phyloP scores from a whole-genome alignment of 2,113 vertebrate genomes.

The Gila orcuttii region DNA sequence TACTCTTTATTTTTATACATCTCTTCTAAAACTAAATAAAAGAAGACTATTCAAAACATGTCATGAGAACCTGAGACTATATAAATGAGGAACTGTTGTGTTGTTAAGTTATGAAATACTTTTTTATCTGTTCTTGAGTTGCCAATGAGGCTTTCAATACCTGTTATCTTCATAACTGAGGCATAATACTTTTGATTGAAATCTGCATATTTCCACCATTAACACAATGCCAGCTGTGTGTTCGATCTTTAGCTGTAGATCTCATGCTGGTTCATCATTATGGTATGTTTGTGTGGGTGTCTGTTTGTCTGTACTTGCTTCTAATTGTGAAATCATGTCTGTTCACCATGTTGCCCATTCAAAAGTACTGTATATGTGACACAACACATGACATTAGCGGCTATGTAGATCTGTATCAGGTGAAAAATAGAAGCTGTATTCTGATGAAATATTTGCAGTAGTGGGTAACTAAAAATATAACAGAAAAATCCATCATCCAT shows the following conservation, averaged over 20 bases:
- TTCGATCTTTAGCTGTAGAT: background rate
- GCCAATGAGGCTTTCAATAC: background rate
- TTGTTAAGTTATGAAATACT: background rate
- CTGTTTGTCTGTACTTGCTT: background rate
- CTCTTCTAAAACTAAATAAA: background rate
- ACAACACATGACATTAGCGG: background rate
- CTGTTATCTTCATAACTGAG: background rate
- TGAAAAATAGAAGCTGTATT: background rate
- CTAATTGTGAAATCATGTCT: constrained; percentile 16
- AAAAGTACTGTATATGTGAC: background rate
- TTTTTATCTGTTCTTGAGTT: background rate
- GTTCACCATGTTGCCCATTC: constrained; percentile 1
- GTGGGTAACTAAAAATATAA: background rate
- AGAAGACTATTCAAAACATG: background rate
- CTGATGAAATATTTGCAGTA: background rate
- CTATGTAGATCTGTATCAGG: background rate
- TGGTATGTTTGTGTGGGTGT: background rate
- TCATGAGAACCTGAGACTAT: background rate
- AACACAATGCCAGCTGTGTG: background rate
- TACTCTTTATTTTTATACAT: background rate
- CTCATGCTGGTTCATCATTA: background rate
- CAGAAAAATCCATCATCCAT: background rate
- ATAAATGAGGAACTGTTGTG: constrained; percentile 12
- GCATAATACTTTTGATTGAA: background rate
- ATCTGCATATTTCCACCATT: background rate